A percentile compares a stretch with the other conserved stretches of the same genome.
These are phyloP conservation scores for Eupeodes luniger DNA, from an alignment of 2,888 invertebrate genomes.

Conservation along the genomic window DNA sequence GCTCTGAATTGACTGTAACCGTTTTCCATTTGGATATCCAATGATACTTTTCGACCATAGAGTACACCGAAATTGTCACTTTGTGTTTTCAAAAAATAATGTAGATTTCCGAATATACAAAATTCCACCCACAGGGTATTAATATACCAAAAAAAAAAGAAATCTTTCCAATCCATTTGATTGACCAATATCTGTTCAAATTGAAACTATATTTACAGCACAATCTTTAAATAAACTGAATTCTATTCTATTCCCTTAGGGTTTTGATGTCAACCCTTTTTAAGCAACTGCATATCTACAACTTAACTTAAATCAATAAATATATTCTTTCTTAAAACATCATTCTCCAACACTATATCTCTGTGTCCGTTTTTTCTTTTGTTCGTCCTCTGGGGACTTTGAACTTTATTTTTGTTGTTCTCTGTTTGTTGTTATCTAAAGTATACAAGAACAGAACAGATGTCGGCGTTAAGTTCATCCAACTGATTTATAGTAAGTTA, in stretches of 20 bases:
- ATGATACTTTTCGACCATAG: too few species aligned
- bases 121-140: too few species aligned
- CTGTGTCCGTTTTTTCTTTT: not conserved
- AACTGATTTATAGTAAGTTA: constrained; percentile 37
- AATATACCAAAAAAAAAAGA: not conserved
- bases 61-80: too few species aligned
- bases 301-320: constrained; percentile 56
- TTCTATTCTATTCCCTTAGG: constrained; percentile 29
- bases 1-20: too few species aligned
- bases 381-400: constrained; percentile 44
- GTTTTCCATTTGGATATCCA: too few species aligned
- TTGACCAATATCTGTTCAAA: not conserved
- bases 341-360: not conserved
- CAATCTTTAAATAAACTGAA: constrained; percentile 11
- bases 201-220: not conserved
- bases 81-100: too few species aligned
- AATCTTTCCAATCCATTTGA: not conserved
- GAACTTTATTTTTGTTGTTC: constrained; percentile 24
- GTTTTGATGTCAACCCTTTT: constrained; percentile 29
- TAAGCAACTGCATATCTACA: constrained; percentile 28
- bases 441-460: constrained; percentile 30
- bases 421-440: constrained; percentile 5
- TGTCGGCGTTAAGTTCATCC: constrained; percentile 64
- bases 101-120: too few species aligned
- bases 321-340: constrained; percentile 16